Conservation (phyloP, 2,113 vertebrate species). For the Gasterosteus aculeatus region DNA sequence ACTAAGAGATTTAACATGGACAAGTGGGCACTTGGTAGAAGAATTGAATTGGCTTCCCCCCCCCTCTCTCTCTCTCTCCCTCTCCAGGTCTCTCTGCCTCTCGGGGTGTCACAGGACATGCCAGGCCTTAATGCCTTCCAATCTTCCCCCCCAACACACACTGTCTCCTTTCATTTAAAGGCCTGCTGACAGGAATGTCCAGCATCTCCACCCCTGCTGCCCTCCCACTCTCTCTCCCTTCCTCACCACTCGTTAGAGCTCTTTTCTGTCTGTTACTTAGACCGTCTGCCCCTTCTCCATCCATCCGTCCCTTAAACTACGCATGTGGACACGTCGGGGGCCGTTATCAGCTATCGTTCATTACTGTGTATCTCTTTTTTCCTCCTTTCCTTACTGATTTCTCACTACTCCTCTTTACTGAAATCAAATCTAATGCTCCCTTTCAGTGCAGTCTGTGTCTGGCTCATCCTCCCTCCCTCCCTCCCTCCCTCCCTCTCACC, state of each 20-base stretch:
- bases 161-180: constrained; percentile 78
- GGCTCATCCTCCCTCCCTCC: constrained; percentile 31
- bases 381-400: neutral
- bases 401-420: constrained; percentile 37
- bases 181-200: constrained; percentile 69
- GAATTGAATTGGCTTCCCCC: constrained; percentile 74
- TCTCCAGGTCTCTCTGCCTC: constrained; percentile 46
- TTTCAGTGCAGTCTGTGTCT: constrained; percentile 45
- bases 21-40: constrained; percentile 69
- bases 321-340: constrained; percentile 14
- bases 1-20: constrained; percentile 62
- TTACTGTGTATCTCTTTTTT: constrained; percentile 3
- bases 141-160: constrained; percentile 79
- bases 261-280: constrained; percentile 51
- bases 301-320: constrained; percentile 45
- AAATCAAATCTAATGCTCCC: constrained; percentile 67
- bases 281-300: constrained; percentile 54
- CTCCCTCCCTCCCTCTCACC: constrained; percentile 47
- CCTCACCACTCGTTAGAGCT: constrained; percentile 46
- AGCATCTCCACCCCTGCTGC: constrained; percentile 47
- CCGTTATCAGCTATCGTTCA: constrained; percentile 15
- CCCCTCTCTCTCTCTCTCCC: constrained; percentile 15
- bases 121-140: constrained; percentile 76
- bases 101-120: constrained; percentile 75
- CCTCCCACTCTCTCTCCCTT: constrained; percentile 37